Evolutionary conservation across 2,888 invertebrate genomes (phyloP), one percentile per base, ranked within the genome.

Genomic region (Spodoptera picta): DNA sequence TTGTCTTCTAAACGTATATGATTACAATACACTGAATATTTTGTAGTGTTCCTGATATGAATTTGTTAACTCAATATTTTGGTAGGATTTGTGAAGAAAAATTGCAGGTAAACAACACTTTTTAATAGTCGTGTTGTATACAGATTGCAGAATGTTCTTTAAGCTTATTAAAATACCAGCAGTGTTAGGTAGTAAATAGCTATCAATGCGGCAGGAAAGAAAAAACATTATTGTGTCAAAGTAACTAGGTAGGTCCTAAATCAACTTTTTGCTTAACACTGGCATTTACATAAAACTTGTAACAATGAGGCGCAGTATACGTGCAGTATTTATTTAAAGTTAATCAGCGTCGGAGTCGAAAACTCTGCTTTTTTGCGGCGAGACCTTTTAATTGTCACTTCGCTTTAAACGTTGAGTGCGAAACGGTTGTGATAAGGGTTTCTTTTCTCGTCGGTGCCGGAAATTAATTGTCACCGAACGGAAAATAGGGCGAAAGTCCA

Each of bases 381-480:
- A 81, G 75, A 77, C 82, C 80, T 84, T 84, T 87, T 89, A 89
- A 92, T 90, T 90, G 90, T 88, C 89, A 89, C 87, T 90, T 87
- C 83, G 84, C 82, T 87, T 84, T 86, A 85, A 88, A 84, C 85
- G 85, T 82, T 85, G 87, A 90, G 91, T 89, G 89, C 89, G 90
- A 90, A 90, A 87, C 83, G 87, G 83, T 86, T 87, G 89, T 93
- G 93, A 94, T 94, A 93, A 93, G 92, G 93, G 93, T 92, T 92
- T 92, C 92, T 93, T 94, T 93, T 90, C 90, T 90, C 88, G 82
- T 87, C 87, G 84, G 83, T 85, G 87, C 90, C 91, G 92, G 92
- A 94, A 93, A 94, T 94, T 93, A 94, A 94, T 93, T 92, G 94
- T 94, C 93, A 90, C 93, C 92, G 91, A 93, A 93, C 93, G 91